A percentile compares a stretch with the other conserved stretches of the same genome.
phyloP scores from a whole-genome alignment of 2,113 vertebrate species.

The Phrynosoma blainvillii region DNA sequence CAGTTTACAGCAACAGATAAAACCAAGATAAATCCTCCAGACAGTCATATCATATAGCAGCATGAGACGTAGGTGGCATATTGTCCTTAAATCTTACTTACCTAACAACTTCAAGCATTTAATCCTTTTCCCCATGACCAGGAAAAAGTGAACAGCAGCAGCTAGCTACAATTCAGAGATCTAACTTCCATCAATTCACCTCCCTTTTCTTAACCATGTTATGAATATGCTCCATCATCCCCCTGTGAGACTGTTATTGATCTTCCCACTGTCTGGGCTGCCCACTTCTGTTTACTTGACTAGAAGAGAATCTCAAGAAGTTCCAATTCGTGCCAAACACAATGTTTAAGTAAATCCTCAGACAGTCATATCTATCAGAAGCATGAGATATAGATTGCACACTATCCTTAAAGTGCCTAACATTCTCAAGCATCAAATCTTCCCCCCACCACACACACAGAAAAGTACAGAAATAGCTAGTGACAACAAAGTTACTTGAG shows the following conservation, averaged over 20 bases:
- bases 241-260: not conserved
- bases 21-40: slow-evolving; percentile 1
- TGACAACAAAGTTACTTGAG: too few species aligned
- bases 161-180: not conserved
- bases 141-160: not conserved
- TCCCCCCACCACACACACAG: too few species aligned
- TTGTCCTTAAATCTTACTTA: not conserved
- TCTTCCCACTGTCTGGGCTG: not conserved
- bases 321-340: not conserved
- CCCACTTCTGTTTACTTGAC: not conserved
- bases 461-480: too few species aligned
- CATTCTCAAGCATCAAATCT: not conserved
- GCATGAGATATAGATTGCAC: not conserved
- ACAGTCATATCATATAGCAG: not conserved
- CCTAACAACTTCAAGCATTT: not conserved
- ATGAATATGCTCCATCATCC: not conserved
- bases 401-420: not conserved
- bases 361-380: not conserved
- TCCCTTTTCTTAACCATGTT: not conserved
- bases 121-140: not conserved
- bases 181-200: not conserved
- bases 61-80: not conserved
- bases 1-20: slow-evolving; percentile 13
- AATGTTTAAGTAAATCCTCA: not conserved
- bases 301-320: not conserved